These are phyloP conservation scores for Amphiprion clarkii DNA, from an alignment of 2,797 vertebrate genomes.

Conservation along the genomic window DNA sequence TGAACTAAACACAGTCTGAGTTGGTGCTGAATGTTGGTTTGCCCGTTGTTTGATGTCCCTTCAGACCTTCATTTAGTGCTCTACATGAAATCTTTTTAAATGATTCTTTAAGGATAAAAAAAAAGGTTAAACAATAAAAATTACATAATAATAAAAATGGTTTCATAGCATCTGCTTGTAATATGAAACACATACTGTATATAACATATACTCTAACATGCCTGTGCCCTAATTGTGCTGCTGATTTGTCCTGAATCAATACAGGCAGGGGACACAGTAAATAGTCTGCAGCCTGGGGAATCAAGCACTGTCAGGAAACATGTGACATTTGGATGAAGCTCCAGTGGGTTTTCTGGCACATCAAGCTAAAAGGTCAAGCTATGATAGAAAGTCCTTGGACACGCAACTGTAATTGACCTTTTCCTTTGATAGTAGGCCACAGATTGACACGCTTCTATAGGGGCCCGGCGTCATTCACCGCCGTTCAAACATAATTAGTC, in stretches of 20 bases:
- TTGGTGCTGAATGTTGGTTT: no score
- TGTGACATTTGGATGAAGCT: conserved; percentile 77
- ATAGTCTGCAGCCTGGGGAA: conserved; percentile 38
- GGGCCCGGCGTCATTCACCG: conserved; percentile 31
- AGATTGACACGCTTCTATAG: conserved; percentile 61
- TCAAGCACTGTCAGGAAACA: conserved; percentile 54
- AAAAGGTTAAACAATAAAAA: background rate
- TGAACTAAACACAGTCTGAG: background rate
- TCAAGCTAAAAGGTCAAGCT: conserved; percentile 78
- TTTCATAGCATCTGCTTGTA: background rate
- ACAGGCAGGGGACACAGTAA: conserved; percentile 35
- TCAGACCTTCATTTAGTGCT: no score
- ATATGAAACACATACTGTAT: background rate
- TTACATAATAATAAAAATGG: background rate
- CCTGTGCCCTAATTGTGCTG: background rate
- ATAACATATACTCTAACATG: background rate
- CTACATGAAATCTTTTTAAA: no score
- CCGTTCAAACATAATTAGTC: conserved; percentile 62
- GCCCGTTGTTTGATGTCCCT: no score
- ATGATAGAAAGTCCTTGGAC: conserved; percentile 75
- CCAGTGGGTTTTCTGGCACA: conserved; percentile 68
- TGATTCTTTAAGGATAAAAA: no score
- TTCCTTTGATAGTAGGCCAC: conserved; percentile 67
- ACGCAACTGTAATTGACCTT: conserved; percentile 78
- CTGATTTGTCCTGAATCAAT: conserved; percentile 28